Base-by-base conservation (phyloP, 2,888 invertebrate genomes). In the Ctena decussata region DNA sequence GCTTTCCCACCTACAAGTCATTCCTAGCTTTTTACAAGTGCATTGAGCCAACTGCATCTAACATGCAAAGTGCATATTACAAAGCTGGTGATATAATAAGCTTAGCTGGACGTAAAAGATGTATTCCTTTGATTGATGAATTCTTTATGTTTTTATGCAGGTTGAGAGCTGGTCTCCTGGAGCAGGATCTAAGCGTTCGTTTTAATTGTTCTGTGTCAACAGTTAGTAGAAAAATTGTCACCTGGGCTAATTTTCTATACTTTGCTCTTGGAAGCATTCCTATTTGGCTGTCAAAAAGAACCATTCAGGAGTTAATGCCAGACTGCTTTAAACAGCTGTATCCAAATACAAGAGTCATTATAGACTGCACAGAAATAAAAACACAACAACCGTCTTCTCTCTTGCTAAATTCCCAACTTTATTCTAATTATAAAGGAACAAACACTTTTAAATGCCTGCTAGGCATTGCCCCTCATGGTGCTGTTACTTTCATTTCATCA, bases 161-260 rank as follows among this genome's bases (percentile, higher is more conserved):
- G 5, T 24, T 82, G 18, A 57, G 49, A 46, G 78, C 44, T 30
- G 82, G 82, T 21, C 44, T 80, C 15, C 44, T 86, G 21, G 74
- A 70, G 70, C 71, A 85, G 37, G 80, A 79, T 73, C 35, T 82
- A 5, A 32, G 76, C 73, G 77, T 85, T 1, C 21, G 86, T 24
- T 86, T 86, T 39, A 85, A 85, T 27, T 78, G 80, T 37, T 82
- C 82, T 72, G 21, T 85, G 8, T 65, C 85, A 6, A 78, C 85
- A 27, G 57, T 80, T 27, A 85, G 85, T 69, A 0, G 81, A 27
- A 77, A n/a, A 74, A n/a, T 80, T 0, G 72, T 84, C 27, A 84
- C 84, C 24, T 87, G 73, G 84, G 69, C 72, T 69, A 87, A 84
- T 27, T 84, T 73, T 60, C 37, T 84, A 27, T 84, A 87, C 71